Conservation (phyloP, 2,888 invertebrate species). For the Adineta ricciae region DNA sequence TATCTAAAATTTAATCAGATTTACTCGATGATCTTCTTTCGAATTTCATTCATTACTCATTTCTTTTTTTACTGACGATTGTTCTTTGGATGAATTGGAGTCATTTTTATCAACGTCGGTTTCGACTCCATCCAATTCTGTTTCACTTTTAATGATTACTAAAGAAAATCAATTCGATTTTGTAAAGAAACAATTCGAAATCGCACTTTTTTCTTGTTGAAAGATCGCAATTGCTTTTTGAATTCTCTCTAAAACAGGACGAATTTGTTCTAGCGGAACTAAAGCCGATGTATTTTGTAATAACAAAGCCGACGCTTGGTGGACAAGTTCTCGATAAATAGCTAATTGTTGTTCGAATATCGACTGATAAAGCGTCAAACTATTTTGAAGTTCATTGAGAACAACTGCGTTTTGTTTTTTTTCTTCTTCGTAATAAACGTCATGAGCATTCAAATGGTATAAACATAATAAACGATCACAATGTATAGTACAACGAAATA, state of each 20-base stretch:
- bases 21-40: background rate
- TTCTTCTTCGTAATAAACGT: background rate
- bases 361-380: background rate
- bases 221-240: background rate
- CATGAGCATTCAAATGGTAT: background rate
- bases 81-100: background rate
- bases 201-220: background rate
- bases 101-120: background rate
- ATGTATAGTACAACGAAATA: background rate
- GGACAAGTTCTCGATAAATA: background rate
- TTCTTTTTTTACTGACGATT: background rate
- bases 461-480: slow-evolving; percentile 5
- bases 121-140: background rate
- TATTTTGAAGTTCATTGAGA: background rate
- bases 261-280: background rate
- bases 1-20: background rate
- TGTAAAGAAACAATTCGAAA: background rate
- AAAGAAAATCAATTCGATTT: background rate
- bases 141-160: background rate
- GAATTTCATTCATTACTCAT: background rate
- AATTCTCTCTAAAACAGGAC: background rate
- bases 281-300: background rate
- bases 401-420: background rate
- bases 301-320: background rate
- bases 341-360: background rate